Base-by-base conservation (phyloP, 2,888 invertebrate genomes). In the Papilio demoleus region DNA sequence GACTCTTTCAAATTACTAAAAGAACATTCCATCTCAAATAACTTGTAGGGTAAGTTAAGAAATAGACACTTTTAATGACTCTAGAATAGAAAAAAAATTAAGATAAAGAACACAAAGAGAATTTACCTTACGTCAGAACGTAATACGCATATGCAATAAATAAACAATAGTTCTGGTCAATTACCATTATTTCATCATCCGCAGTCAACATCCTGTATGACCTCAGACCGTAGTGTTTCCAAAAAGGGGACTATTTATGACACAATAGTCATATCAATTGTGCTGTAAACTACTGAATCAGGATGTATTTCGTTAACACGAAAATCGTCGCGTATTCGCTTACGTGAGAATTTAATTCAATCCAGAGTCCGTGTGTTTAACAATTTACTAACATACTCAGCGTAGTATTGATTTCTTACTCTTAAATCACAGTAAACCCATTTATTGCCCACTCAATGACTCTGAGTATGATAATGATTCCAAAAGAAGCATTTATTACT, bases 141-240 rank as follows among this genome's bases (percentile, higher is more conserved):
- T 50, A 31, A 31, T 31, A 56, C 17, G 24, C 3, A 6, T 50
- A 50, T 27, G 50, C 17, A 56, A 17, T 56, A 56, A 31, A 56
- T 31, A 31, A 17, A 56, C 53, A 9, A 56, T 56, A 27, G 53
- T 31, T 53, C 6, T 34, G 36, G 5, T 14, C 24, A 60, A 62
- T 67, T 42, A 63, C 40, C 34, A 56, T 5, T 36, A 34, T 62
- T 56, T 34, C 56, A 62, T 67, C 67, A 62, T 19, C 70, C 71
- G 71, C 70, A 71, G 71, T 72, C 72, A 68, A 75, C 79, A 81
- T 88, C 87, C 88, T 84, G 76, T 74, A 80, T 85, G 87, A 87
- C 77, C 79, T 87, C 87, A 88, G 79, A 76, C 78, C 78, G 71
- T 77, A 76, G 76, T 71, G 76, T 82, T 85, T 78, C 76, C 76